phyloP scores from a whole-genome alignment of 2,888 invertebrate genomes.

The Pandemis heparana region DNA sequence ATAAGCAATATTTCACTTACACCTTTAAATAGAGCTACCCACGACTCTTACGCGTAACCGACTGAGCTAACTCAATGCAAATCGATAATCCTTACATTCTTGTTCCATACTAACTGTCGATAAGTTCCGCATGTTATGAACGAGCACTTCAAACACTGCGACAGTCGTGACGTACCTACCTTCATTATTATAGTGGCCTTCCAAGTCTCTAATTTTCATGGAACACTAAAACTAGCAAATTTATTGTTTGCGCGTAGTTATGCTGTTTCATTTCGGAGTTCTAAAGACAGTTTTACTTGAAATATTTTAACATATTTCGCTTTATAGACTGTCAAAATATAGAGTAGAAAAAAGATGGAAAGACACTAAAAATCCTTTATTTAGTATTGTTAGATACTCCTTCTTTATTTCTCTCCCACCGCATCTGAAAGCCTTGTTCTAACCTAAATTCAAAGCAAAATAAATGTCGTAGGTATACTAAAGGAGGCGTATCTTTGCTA shows the following conservation, averaged over 20 bases:
- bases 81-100: conserved; percentile 45
- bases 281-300: not conserved
- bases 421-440: no score
- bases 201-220: conserved; percentile 7
- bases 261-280: not conserved
- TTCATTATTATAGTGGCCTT: conserved; percentile 33
- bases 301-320: no score
- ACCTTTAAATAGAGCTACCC: not conserved
- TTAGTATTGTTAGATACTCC: no score
- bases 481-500: no score
- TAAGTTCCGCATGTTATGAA: conserved; percentile 34
- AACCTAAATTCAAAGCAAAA: no score
- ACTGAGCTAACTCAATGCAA: conserved; percentile 33
- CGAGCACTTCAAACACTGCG: conserved; percentile 17
- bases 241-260: conserved; percentile 22
- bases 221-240: conserved; percentile 22
- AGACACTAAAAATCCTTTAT: no score
- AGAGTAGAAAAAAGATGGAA: no score
- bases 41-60: conserved; percentile 16
- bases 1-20: not conserved
- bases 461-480: no score
- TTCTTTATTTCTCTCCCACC: no score
- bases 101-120: conserved; percentile 15
- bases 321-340: no score
- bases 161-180: conserved; percentile 15